phyloP scores from a whole-genome alignment of 2,888 invertebrate species.

The Dichetophora obliterata region DNA sequence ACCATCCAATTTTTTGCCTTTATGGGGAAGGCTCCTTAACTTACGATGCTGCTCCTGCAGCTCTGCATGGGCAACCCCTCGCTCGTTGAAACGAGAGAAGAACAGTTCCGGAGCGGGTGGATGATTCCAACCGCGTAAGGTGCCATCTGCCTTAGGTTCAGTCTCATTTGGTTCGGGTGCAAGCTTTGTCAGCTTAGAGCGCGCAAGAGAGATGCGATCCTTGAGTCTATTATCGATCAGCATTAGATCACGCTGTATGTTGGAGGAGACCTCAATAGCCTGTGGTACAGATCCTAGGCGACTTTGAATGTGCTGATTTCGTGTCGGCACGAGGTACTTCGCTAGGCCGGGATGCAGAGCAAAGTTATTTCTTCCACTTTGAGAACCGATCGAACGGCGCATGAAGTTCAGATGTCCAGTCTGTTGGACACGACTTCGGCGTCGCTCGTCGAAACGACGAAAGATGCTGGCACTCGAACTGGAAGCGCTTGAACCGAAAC shows the following conservation, averaged over 20 bases:
- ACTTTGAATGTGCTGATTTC: conserved; percentile 48
- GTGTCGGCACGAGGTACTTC: conserved; percentile 44
- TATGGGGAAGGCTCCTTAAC: conserved; percentile 27
- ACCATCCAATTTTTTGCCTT: conserved; percentile 31
- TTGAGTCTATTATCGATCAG: conserved; percentile 42
- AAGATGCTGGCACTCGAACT: conserved; percentile 52
- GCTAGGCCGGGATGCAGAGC: conserved; percentile 20
- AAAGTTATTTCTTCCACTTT: not conserved
- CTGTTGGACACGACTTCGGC: conserved; percentile 39
- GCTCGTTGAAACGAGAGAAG: conserved; percentile 35
- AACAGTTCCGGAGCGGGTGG: conserved; percentile 33
- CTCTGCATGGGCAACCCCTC: conserved; percentile 31
- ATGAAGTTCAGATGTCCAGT: conserved; percentile 44
- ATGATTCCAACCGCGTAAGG: conserved; percentile 31
- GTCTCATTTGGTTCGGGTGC: not conserved
- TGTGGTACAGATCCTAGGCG: conserved; percentile 42
- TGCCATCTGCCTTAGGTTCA: not conserved
- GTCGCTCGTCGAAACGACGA: conserved; percentile 48
- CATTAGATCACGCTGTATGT: conserved; percentile 50
- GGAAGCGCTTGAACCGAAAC: conserved; percentile 52
- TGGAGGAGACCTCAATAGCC: conserved; percentile 42
- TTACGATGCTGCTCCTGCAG: conserved; percentile 42
- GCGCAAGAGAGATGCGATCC: conserved; percentile 41
- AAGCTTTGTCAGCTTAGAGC: not conserved
- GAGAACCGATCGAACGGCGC: conserved; percentile 44